A percentile compares a stretch with the other conserved stretches of the same genome.
phyloP scores from a whole-genome alignment of 2,113 vertebrate genomes.

The Aegithalos caudatus region DNA sequence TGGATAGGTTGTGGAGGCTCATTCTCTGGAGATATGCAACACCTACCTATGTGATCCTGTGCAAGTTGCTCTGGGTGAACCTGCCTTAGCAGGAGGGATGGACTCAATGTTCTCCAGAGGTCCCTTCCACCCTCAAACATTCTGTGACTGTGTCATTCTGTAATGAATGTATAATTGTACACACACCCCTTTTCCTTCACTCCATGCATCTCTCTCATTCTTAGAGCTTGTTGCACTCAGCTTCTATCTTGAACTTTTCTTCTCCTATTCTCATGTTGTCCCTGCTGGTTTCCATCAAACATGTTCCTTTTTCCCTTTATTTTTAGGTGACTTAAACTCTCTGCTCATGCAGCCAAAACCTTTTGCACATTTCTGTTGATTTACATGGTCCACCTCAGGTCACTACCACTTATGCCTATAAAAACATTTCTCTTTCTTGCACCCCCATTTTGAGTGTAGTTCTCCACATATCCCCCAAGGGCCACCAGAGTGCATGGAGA shows the following conservation, averaged over 20 bases:
- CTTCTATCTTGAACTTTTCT: background rate
- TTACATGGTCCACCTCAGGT: conserved; percentile 28
- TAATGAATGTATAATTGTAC: no score
- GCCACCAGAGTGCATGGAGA: background rate
- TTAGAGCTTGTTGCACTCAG: background rate
- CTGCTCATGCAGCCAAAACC: background rate
- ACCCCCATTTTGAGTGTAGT: background rate
- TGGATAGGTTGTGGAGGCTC: background rate
- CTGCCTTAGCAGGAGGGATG: background rate
- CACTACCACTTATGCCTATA: background rate
- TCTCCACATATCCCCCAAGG: background rate
- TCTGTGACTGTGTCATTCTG: background rate
- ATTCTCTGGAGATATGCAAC: background rate
- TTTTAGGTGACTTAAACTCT: background rate
- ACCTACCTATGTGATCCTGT: background rate
- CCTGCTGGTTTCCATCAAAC: background rate
- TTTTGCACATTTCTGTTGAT: conserved; percentile 17
- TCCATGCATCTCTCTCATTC: background rate
- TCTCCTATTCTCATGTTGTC: background rate
- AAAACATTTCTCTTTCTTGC: background rate
- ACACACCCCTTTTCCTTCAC: background rate
- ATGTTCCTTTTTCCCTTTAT: background rate
- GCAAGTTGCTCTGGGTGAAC: background rate
- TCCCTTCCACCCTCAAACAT: background rate
- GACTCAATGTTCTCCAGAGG: background rate